phyloP scores from a whole-genome alignment of 2,888 invertebrate genomes.

The Tubulanus polymorphus region DNA sequence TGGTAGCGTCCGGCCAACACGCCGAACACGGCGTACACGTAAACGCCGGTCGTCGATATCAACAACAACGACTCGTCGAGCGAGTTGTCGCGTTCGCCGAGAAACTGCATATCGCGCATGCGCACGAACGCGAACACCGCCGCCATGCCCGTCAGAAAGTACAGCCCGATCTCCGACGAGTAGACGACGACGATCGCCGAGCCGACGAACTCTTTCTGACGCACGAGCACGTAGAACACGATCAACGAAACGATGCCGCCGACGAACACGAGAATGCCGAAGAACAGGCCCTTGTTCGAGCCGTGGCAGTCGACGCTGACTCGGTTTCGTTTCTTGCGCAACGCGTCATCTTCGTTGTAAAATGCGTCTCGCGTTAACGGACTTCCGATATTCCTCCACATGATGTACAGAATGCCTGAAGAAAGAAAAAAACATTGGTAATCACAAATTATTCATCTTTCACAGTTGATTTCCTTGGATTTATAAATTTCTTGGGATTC shows the following conservation, averaged over 20 bases:
- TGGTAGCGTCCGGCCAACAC: conserved; percentile 85
- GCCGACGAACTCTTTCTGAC: conserved; percentile 67
- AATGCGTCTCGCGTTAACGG: conserved; percentile 3
- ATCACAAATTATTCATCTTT: no score
- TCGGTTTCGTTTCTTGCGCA: not conserved
- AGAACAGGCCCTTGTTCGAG: conserved; percentile 80
- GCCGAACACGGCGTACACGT: conserved; percentile 87
- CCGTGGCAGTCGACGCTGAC: conserved; percentile 76
- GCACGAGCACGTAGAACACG: conserved; percentile 88
- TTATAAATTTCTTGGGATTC: no score
- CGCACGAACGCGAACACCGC: conserved; percentile 79
- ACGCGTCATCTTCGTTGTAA: conserved; percentile 15
- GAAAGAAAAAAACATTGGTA: no score
- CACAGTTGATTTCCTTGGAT: no score
- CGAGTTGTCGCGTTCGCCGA: conserved; percentile 19
- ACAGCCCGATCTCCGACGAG: conserved; percentile 80
- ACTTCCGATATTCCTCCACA: conserved; percentile 78
- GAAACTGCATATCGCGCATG: conserved; percentile 61
- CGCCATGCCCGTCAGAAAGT: conserved; percentile 79
- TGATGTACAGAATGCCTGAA: conserved; percentile 80
- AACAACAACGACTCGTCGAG: conserved; percentile 64
- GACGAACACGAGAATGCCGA: conserved; percentile 64
- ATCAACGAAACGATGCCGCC: conserved; percentile 66
- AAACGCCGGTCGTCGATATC: conserved; percentile 87
- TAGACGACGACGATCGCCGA: conserved; percentile 86